phyloP scores from a whole-genome alignment of 2,888 invertebrate genomes.

The Agonopterix arenella region DNA sequence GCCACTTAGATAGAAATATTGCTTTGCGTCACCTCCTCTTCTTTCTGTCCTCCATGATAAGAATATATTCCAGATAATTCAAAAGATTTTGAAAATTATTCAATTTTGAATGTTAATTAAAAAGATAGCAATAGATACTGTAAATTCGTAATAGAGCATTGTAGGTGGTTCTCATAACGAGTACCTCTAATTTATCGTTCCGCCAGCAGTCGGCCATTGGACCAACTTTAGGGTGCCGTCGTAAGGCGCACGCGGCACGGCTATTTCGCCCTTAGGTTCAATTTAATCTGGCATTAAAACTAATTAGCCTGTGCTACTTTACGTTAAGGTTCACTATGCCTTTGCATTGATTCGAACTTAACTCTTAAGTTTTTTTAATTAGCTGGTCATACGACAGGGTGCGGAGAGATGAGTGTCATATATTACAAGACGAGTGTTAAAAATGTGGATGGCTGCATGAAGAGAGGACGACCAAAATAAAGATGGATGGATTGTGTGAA shows the following conservation, averaged over 20 bases:
- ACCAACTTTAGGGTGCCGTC: conserved; percentile 23
- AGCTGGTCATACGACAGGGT: no score
- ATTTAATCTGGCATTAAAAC: conserved; percentile 10
- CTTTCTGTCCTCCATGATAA: no score
- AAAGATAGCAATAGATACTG: background rate
- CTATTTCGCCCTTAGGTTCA: conserved; percentile 14
- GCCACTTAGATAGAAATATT: no score
- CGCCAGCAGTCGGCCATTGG: conserved; percentile 2
- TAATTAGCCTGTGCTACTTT: background rate
- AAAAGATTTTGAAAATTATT: no score
- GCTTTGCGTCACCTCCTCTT: no score
- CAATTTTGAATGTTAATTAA: no score
- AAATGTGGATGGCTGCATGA: no score
- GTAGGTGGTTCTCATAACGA: conserved; percentile 13
- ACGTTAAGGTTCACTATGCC: background rate
- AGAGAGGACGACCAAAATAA: no score
- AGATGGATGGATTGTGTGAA: no score
- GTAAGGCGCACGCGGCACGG: conserved; percentile 20
- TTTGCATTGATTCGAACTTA: background rate
- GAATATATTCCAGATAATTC: no score
- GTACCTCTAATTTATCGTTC: conserved; percentile 20
- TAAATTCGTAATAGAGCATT: background rate
- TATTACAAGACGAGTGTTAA: no score
- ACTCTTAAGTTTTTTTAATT: background rate
- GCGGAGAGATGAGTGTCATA: no score